Evolutionary conservation across 2,888 invertebrate species (phyloP), one percentile per base, ranked within the genome.

Genomic region (Agriopis marginaria): DNA sequence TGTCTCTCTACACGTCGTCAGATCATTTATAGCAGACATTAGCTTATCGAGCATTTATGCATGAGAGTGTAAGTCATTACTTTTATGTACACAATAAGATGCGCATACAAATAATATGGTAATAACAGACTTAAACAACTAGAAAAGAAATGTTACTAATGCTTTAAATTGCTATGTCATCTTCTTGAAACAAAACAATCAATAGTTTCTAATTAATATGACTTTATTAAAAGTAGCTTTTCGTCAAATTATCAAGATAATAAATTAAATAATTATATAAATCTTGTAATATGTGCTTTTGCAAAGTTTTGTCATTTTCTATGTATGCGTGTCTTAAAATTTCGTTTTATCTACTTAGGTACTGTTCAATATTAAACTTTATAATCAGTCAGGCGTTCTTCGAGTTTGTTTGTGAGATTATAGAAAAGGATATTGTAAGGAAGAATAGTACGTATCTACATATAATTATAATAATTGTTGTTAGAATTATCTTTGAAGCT

Each of bases 401-500:
- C 39, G n/a, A 67, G 32, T 66, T 67, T 68, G 58, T 42, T 42
- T 14, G 55, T 32, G 58, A 63, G 66, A 66, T 45, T 68, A 65
- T 14, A 47, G 42, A 59, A 62, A 59, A 61, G n/a, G n/a, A 64
- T 42, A 11, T 70, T 69, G 72, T 44, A 50, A 49, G 9, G 73
- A 70, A 73, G 73, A 70, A 75, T 50, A 50, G 51, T 32, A 23
- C 17, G 12, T 49, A 14, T 42, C 9, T 40, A 55, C 17, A 14
- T 40, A 17, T 11, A 54, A 9, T 42, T 17, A 17, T 14, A 42
- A 47, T 59, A 59, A 17, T 73, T 75, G 63, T 66, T 70, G 73
- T 72, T 79, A 80, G 70, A 75, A 62, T 78, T 76, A 71, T 66
- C 10, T 65, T 61, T 44, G 66, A 75, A 61, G 47, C 47, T 47